Evolutionary conservation across 2,113 vertebrate species (phyloP).

Genomic region (Epinephelus fuscoguttatus): DNA sequence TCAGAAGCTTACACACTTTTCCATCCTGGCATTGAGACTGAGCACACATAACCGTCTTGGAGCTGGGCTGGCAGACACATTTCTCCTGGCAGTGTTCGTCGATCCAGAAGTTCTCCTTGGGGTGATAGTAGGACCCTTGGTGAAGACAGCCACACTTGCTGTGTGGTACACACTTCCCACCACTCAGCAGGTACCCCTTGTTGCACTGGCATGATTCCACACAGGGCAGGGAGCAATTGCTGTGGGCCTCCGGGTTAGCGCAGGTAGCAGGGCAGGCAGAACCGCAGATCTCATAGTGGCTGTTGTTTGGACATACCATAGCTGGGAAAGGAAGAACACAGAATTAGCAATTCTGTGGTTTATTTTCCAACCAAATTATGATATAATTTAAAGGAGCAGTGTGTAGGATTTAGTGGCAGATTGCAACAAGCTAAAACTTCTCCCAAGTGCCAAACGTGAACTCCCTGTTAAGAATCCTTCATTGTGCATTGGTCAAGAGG

Average conservation of each 20-base stretch:
- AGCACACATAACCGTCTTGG: constrained; percentile 46
- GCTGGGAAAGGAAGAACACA: constrained; percentile 8
- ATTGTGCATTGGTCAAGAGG: too few species aligned
- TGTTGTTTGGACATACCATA: constrained; percentile 59
- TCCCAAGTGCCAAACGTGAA: too few species aligned
- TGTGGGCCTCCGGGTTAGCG: constrained; percentile 32
- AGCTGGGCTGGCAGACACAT: constrained; percentile 69
- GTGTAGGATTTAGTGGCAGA: too few species aligned
- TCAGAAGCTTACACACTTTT: constrained; percentile 45
- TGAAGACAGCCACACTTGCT: constrained; percentile 75
- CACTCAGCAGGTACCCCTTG: constrained; percentile 60
- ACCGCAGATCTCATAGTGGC: constrained; percentile 68
- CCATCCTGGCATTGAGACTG: constrained; percentile 34
- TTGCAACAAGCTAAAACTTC: too few species aligned
- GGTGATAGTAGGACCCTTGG: constrained; percentile 68
- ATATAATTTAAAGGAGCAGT: too few species aligned
- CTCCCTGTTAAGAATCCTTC: too few species aligned
- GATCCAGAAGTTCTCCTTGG: constrained; percentile 65
- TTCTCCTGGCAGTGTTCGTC: constrained; percentile 54
- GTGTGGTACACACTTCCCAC: constrained; percentile 50
- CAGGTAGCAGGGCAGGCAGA: constrained; percentile 65
- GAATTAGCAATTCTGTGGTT: neutral
- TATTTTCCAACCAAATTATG: neutral
- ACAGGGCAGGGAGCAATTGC: constrained; percentile 50
- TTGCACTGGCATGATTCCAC: constrained; percentile 71